Evolutionary conservation across 2,113 vertebrate genomes (phyloP), one percentile per base, ranked within the genome.

Genomic region (Aramus guarauna): DNA sequence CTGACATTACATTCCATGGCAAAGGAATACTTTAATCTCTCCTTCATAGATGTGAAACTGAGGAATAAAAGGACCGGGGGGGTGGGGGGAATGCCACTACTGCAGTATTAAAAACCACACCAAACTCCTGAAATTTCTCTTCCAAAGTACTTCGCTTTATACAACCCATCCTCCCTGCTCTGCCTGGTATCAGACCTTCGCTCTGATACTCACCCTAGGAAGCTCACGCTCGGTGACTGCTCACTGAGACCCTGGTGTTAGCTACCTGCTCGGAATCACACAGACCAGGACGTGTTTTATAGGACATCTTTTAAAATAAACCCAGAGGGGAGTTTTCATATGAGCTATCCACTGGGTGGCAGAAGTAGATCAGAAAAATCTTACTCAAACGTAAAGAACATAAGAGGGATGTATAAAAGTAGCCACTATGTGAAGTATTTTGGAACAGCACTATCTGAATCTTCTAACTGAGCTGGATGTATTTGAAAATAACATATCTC

Each of bases 261-360:
- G 13, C 32, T 84, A 18, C 9, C 41, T 91, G 47, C 73, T 72
- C 36, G 34, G 72, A 78, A 85, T 75, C 14, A 52, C 50, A 63
- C 20, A 47, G 52, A 26, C 19, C 55, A 71, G 10, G 26, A 58
- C 2, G 2, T 15, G 7, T 34, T 69, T 94, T 55, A 37, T 81
- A 56, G 20, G 26, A 43, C 2, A 16, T 27, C 5, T 75, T 84
- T 87, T 50, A 52, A 80, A 91, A 86, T 21, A 55, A 69, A 50
- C 15, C 9, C 37, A 27, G 47, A 47, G 12, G 13, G 11, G 12
- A 48, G 26, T 36, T 75, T 75, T 82, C 34, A 9, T 24, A 23
- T 7, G 5, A 64, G 3, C 9, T 56, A 53, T 79, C 96, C 96
- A 95, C 95, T 94, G 93, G 96, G 95, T 93, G 96, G 96, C 96